Base-by-base conservation (phyloP, 2,888 invertebrate genomes). In the Scaptomyza flava region DNA sequence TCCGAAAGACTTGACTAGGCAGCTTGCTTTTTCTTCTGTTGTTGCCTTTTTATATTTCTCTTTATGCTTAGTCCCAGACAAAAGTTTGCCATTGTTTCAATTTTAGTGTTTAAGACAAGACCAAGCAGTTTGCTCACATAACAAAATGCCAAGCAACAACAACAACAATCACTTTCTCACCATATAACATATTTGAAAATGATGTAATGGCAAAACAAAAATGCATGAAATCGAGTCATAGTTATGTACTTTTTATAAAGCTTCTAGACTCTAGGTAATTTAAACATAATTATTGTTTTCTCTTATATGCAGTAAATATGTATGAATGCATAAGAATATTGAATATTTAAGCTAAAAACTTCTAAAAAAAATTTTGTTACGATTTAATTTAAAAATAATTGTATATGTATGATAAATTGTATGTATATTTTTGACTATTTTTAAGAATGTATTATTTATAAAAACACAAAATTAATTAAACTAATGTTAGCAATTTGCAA, bases 151-250 rank as follows among this genome's bases (percentile, higher is more conserved):
- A 45, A 27, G 31, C 38, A 27, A 4, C 20, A 30, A 17, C 41
- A 43, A 17, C 42, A 54, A 46, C 50, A 50, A 56, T 27, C 20
- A 8, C 54, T 70, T 74, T 74, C 67, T 56, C 70, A 67, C 23
- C 14, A 7, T 36, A 9, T 11, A 23, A 36, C 14, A 38, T 34
- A 75, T 63, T 53, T 53, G 56, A 75, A 68, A 72, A 51, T 75
- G 52, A 65, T 72, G 68, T 58, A 75, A 73, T 68, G 65, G 76
- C 73, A 68, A 17, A 41, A 41, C 17, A 41, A 17, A 17, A 61
- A 67, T 69, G 81, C 80, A 81, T 81, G 68, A 77, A 79, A 83
- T 83, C 83, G 87, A 83, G 83, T 83, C 83, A 83, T 83, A 83
- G 84, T 54, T 76, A 72, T 72, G 20, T 74, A 69, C 57, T 20